Percentiles rank a stretch among this genome's conserved stretches.
Conservation (phyloP, 2,888 invertebrate species). For the Acanthosepion esculentum region DNA sequence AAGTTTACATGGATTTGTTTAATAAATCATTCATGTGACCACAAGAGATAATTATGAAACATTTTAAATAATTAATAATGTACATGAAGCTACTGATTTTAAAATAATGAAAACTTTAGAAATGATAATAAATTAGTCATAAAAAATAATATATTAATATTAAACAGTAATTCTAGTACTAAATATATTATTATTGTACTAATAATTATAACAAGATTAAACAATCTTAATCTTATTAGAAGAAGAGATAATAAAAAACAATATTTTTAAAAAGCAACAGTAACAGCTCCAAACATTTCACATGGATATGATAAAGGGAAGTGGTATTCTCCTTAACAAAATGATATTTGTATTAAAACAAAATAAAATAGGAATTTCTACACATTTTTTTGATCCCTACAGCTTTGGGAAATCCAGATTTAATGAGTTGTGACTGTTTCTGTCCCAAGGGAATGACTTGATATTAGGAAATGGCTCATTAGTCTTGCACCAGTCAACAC, state of each 20-base stretch:
- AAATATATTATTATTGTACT: no score
- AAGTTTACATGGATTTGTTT: no score
- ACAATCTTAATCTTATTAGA: no score
- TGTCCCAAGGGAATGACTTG: background rate
- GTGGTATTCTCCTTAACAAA: background rate
- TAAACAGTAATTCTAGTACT: no score
- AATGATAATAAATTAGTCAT: no score
- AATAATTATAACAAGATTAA: no score
- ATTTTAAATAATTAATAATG: no score
- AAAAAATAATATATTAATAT: no score
- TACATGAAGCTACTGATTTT: no score
- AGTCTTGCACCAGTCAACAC: background rate
- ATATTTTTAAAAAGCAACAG: background rate
- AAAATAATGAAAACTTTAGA: no score
- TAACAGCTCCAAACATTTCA: background rate
- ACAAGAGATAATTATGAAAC: no score
- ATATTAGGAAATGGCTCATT: slow-evolving; percentile 33
- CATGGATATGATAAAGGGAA: background rate
- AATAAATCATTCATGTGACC: no score
- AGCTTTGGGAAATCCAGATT: background rate
- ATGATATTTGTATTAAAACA: slow-evolving; percentile 33
- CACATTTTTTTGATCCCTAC: background rate
- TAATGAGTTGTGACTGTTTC: slow-evolving; percentile 11
- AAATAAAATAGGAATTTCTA: background rate
- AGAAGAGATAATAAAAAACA: background rate